These are phyloP conservation scores for Leucoma salicis DNA, from an alignment of 2,888 invertebrate species.

Conservation along the genomic window DNA sequence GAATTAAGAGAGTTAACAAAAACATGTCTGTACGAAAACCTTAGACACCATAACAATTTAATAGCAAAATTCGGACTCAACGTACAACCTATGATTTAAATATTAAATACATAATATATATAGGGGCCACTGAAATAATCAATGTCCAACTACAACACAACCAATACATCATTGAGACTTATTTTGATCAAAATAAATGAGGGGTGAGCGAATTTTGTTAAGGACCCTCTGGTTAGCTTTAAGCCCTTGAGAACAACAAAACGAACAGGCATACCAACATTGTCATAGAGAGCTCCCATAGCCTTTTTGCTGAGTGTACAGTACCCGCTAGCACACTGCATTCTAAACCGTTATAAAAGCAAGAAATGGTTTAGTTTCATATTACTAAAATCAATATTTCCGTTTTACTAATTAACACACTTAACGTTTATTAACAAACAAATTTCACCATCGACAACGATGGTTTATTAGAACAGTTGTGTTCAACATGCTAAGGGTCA, in stretches of 20 bases:
- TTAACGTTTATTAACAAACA: slow-evolving; percentile 43
- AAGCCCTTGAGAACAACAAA: slow-evolving; percentile 27
- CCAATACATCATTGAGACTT: slow-evolving; percentile 40
- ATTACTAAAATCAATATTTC: slow-evolving; percentile 33
- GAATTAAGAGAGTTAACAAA: no score
- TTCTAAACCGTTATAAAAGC: slow-evolving; percentile 2
- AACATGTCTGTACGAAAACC: no score
- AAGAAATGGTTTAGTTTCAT: slow-evolving; percentile 24
- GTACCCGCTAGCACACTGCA: no score
- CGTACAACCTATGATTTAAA: slow-evolving; percentile 40
- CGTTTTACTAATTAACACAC: slow-evolving; percentile 41
- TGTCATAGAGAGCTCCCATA: slow-evolving; percentile 8
- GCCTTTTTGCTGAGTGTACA: no score
- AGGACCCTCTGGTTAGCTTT: slow-evolving; percentile 27
- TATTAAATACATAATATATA: slow-evolving; percentile 33
- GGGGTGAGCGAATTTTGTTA: slow-evolving; percentile 57
- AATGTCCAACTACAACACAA: slow-evolving; percentile 42
- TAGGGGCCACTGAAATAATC: slow-evolving; percentile 47
- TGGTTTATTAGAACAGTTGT: slow-evolving; percentile 51
- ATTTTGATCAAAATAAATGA: slow-evolving; percentile 56
- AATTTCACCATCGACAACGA: slow-evolving; percentile 50
- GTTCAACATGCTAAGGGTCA: slow-evolving; percentile 56
- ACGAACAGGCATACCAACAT: slow-evolving; percentile 6
- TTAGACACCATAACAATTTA: no score
- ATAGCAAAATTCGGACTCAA: no score